phyloP scores from a whole-genome alignment of 2,888 invertebrate genomes.

The Dioctria linearis region DNA sequence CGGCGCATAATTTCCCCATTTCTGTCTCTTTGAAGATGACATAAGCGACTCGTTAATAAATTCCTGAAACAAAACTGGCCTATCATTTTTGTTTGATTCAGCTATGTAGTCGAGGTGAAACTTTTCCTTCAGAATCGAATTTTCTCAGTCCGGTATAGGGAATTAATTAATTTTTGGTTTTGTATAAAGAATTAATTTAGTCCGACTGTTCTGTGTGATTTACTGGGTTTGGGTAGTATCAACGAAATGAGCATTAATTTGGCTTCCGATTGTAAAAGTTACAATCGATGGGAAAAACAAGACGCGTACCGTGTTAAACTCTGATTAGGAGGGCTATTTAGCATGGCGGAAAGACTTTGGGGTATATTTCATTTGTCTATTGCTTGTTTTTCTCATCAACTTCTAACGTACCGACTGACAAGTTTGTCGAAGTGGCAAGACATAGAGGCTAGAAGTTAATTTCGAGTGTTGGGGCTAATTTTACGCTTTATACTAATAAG shows the following conservation, averaged over 20 bases:
- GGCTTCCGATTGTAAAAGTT: constrained; percentile 41
- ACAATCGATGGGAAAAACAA: constrained; percentile 51
- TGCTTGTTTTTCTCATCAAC: constrained; percentile 1
- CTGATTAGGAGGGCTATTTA: constrained; percentile 47
- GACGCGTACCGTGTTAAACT: constrained; percentile 41
- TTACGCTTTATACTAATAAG: constrained; percentile 9
- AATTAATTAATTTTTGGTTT: constrained; percentile 44
- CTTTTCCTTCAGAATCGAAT: constrained; percentile 10
- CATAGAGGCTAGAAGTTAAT: not conserved
- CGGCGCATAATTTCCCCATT: constrained; percentile 25
- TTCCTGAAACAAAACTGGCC: not conserved
- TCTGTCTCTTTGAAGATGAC: constrained; percentile 32
- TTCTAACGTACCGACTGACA: constrained; percentile 29
- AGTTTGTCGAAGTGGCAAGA: constrained; percentile 9
- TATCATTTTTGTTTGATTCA: not conserved
- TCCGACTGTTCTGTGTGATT: constrained; percentile 18
- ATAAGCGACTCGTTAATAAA: constrained; percentile 14
- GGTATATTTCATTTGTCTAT: constrained; percentile 32
- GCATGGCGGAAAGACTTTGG: constrained; percentile 25
- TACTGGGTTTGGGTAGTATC: constrained; percentile 35
- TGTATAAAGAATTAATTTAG: constrained; percentile 8
- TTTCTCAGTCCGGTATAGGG: not conserved
- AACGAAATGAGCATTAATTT: constrained; percentile 43
- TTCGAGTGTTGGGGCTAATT: constrained; percentile 28
- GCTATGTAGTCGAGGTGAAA: not conserved